phyloP scores from a whole-genome alignment of 1,140 invertebrate species.

The Microvelia longipes region DNA sequence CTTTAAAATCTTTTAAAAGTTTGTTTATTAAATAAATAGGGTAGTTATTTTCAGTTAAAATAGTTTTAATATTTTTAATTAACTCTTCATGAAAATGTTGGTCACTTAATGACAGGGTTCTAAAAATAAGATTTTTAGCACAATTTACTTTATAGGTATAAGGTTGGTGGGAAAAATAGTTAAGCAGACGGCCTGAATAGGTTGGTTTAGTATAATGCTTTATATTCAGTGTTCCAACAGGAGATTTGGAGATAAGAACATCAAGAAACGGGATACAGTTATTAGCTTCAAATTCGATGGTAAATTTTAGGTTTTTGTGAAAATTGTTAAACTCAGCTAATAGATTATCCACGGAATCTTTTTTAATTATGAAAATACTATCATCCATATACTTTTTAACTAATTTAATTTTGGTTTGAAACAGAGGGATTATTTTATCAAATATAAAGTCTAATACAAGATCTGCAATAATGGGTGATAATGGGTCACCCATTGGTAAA shows the following conservation, averaged over 20 bases:
- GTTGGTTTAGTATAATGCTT: not conserved
- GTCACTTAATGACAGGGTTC: not conserved
- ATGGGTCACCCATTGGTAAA: not conserved
- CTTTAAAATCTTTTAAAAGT: too few species aligned
- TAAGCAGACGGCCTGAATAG: constrained; percentile 8
- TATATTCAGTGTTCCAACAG: not conserved
- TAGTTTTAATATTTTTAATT: not conserved
- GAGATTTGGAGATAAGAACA: not conserved
- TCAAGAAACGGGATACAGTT: not conserved
- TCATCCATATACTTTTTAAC: not conserved
- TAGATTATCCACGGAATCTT: constrained; percentile 2
- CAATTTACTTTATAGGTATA: not conserved
- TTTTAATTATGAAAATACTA: not conserved
- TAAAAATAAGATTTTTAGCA: not conserved
- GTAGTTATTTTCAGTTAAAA: not conserved
- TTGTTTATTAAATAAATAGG: too few species aligned
- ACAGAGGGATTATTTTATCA: not conserved
- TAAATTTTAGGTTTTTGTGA: not conserved
- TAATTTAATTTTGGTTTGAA: not conserved
- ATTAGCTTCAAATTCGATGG: not conserved
- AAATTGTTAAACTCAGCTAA: not conserved
- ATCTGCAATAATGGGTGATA: not conserved
- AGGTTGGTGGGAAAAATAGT: constrained; percentile 4
- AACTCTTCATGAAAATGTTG: not conserved
- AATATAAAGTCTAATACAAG: not conserved